A percentile compares a stretch with the other conserved stretches of the same genome.
phyloP scores from a whole-genome alignment of 2,888 invertebrate genomes.

The Tillus elongatus region DNA sequence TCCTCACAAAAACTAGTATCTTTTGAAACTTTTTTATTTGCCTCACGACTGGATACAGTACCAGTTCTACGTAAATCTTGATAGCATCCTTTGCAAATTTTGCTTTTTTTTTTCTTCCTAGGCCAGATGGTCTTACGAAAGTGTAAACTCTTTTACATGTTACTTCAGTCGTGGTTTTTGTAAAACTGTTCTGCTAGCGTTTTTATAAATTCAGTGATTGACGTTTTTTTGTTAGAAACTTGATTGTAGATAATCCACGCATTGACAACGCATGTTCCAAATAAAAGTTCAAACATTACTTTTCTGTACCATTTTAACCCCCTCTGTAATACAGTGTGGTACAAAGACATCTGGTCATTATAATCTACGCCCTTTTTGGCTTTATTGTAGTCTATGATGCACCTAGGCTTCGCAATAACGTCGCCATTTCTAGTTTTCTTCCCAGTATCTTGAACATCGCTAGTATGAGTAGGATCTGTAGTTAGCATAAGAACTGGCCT shows the following conservation, averaged over 20 bases:
- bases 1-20: too few species aligned
- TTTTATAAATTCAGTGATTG: slow-evolving; percentile 14
- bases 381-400: slow-evolving; percentile 12
- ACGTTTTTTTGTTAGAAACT: slow-evolving; percentile 9
- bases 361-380: slow-evolving; percentile 14
- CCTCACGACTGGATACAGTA: too few species aligned
- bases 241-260: too few species aligned
- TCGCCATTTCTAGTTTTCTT: too few species aligned
- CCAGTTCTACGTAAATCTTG: too few species aligned
- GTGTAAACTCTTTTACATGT: too few species aligned
- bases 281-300: too few species aligned
- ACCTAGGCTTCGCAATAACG: slow-evolving; percentile 11
- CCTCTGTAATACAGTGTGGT: slow-evolving; percentile 11
- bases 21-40: slow-evolving; percentile 13
- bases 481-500: slow-evolving; percentile 12
- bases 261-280: too few species aligned
- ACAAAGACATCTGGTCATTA: slow-evolving; percentile 14
- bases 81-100: too few species aligned
- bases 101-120: slow-evolving; percentile 13
- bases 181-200: slow-evolving; percentile 5
- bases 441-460: neutral
- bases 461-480: slow-evolving; percentile 5
- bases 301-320: slow-evolving; percentile 13
- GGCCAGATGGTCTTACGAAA: slow-evolving; percentile 12
- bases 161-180: too few species aligned